Percentiles rank a stretch among this genome's conserved stretches.
These are phyloP conservation scores for Artemia franciscana DNA, from an alignment of 1,140 invertebrate genomes.

Conservation along the genomic window DNA sequence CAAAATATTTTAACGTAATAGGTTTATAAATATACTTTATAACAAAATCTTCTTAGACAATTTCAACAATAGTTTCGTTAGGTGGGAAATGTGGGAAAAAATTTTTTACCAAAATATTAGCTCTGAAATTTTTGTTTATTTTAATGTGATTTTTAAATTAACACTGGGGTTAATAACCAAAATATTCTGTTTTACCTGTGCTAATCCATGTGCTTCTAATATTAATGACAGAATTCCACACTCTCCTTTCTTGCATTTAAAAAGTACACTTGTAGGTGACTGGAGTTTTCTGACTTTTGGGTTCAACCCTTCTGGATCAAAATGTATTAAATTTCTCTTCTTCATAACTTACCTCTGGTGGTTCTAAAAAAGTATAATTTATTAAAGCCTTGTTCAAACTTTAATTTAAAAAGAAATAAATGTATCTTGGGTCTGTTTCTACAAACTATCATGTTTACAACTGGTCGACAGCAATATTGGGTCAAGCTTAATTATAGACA, in stretches of 20 bases:
- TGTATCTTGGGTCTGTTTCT: too few relatives aligned
- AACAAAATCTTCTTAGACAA: constrained; percentile 28
- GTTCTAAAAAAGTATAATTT: too few relatives aligned
- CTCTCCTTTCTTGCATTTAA: neutral
- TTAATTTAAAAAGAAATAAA: too few relatives aligned
- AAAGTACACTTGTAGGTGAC: neutral
- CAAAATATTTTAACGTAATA: neutral
- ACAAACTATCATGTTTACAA: too few relatives aligned
- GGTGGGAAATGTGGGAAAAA: neutral
- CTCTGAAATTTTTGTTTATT: neutral
- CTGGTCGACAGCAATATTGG: too few relatives aligned
- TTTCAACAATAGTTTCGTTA: neutral
- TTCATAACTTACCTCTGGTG: neutral
- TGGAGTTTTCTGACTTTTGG: neutral
- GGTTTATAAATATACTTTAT: neutral
- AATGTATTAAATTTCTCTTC: neutral
- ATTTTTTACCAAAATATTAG: neutral
- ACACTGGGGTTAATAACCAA: neutral
- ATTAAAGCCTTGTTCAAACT: too few relatives aligned
- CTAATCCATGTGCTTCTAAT: neutral
- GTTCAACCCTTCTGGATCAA: neutral
- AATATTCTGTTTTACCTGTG: neutral
- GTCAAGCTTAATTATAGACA: too few relatives aligned
- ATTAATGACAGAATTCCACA: neutral
- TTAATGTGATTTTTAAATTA: neutral